Evolutionary conservation across 2,113 vertebrate species (phyloP), one percentile per base, ranked within the genome.

Genomic region (Coracopsis vasa): DNA sequence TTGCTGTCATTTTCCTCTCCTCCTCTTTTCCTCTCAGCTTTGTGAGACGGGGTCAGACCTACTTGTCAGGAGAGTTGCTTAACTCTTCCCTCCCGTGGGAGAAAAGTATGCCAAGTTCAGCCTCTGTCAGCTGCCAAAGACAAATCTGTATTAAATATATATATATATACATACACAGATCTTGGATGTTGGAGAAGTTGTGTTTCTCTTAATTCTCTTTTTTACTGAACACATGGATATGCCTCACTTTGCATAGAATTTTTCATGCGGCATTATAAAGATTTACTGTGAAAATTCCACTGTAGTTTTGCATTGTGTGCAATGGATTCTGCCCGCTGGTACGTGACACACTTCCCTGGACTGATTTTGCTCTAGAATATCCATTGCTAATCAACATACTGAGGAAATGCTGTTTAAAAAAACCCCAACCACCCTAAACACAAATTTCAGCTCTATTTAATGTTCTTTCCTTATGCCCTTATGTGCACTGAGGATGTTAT

Each of bases 31-130:
- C n/a, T 58, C 72, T 69, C 1, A 14, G 61, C 19, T 64, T 37
- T 64, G 37, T 45, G 41, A 90, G 88, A 67, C 70, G 45, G 88
- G 72, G 70, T 94, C 80, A 93, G 61, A 70, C 64, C n/a, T 51
- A 4, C 51, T 37, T 80, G 51, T 90, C 35, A 9, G 56, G 72
- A 93, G 61, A 33, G 35, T 19, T 56, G 37, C 41, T 87, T 15
- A 66, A 56, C 47, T 81, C 25, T 64, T 67, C 28, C 33, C 14
- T 83, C 42, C 15, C 15, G 45, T 25, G 64, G 64, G 80, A 71
- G 24, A 66, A 37, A 37, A n/a, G 7, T 10, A 12, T 42, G 45
- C 44, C 16, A 28, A 9, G 72, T 62, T 94, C 71, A 83, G 35
- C 33, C 37, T 92, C 75, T 80, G 65, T 20, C 60, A 77, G n/a